These are phyloP conservation scores for Nemoura dubitans DNA, from an alignment of 2,888 invertebrate genomes.

Conservation along the genomic window DNA sequence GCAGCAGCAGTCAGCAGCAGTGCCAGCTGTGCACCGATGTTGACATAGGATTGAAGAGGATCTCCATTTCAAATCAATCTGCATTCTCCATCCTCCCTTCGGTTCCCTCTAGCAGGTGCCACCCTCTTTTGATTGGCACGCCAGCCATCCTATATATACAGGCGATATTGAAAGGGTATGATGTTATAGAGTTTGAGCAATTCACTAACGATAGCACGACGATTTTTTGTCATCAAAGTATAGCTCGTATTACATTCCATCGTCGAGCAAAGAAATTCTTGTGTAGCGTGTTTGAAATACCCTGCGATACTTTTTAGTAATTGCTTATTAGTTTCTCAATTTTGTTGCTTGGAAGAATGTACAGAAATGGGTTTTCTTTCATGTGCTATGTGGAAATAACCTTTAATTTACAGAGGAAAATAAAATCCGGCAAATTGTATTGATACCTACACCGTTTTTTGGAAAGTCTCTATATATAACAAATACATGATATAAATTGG, in stretches of 20 bases:
- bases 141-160: not conserved
- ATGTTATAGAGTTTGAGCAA: not conserved
- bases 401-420: not conserved
- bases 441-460: not conserved
- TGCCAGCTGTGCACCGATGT: not conserved
- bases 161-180: not conserved
- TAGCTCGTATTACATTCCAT: not conserved
- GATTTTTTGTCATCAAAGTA: not conserved
- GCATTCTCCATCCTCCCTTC: not conserved
- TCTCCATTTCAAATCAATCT: slow-evolving; percentile 26
- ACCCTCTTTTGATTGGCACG: not conserved
- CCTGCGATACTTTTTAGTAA: not conserved
- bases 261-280: not conserved
- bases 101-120: not conserved
- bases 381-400: no score
- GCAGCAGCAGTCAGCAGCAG: not conserved
- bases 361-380: no score
- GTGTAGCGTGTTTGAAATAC: not conserved
- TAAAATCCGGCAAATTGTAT: not conserved
- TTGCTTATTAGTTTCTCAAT: not conserved
- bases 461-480: not conserved
- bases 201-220: not conserved
- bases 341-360: not conserved
- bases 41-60: not conserved
- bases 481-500: not conserved